phyloP scores from a whole-genome alignment of 30 jellyfish, hydroid and myxozoan genomes.

The Euphysa ruthae region DNA sequence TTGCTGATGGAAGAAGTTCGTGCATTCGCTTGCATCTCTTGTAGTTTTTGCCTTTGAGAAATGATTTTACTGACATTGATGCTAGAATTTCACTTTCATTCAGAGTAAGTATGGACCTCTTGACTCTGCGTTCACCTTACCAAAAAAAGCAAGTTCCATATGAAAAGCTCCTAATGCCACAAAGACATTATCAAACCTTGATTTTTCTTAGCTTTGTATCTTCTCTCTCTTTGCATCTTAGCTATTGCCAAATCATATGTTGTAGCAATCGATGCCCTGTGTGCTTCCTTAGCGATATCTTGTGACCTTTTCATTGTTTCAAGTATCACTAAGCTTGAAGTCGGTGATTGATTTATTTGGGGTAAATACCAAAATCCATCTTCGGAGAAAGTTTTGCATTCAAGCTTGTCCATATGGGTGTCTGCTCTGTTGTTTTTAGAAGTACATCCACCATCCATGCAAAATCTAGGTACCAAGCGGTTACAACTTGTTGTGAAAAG shows the following conservation, averaged over 20 bases:
- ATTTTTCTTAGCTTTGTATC: no score
- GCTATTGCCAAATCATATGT: slow-evolving; percentile 1
- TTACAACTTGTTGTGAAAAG: no score
- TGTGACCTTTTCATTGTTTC: neutral
- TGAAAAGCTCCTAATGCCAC: neutral
- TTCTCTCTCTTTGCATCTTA: no score
- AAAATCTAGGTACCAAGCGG: no score
- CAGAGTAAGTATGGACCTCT: neutral
- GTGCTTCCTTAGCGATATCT: neutral
- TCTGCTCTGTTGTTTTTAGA: no score
- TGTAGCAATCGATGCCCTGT: neutral
- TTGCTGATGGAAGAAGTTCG: neutral
- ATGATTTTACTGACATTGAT: neutral
- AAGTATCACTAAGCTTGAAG: no score
- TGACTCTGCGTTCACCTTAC: neutral
- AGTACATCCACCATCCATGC: no score
- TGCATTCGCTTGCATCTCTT: slow-evolving; percentile 1
- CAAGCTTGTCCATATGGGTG: no score
- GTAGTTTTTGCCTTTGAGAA: slow-evolving; percentile 4
- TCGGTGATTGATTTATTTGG: no score
- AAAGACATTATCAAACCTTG: neutral
- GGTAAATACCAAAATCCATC: no score
- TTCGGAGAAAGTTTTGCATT: no score
- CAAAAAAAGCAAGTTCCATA: neutral
- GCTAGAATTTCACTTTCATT: neutral